These are phyloP conservation scores for Spisula subtruncata DNA, from an alignment of 2,888 invertebrate species.

Conservation along the genomic window DNA sequence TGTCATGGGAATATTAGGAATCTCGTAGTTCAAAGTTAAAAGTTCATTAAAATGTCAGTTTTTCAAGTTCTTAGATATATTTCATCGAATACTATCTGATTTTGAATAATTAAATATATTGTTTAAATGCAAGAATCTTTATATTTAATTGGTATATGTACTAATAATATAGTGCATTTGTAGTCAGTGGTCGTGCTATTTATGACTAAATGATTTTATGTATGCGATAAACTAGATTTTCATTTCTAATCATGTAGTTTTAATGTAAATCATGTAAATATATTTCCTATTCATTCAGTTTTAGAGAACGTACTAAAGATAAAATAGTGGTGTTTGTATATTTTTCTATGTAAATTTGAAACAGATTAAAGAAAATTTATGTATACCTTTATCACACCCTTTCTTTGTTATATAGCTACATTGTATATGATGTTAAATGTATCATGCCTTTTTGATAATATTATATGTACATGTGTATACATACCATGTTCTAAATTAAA, in stretches of 20 bases:
- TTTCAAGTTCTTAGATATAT: too few relatives aligned
- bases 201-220: too few relatives aligned
- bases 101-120: too few relatives aligned
- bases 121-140: too few relatives aligned
- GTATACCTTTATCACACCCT: constrained; percentile 29
- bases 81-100: too few relatives aligned
- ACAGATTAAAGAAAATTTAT: constrained; percentile 24
- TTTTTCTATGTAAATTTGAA: constrained; percentile 61
- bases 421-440: constrained; percentile 22
- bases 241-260: constrained; percentile 3
- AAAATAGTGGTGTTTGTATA: constrained; percentile 60
- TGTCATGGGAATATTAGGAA: too few relatives aligned
- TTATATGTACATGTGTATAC: constrained; percentile 30
- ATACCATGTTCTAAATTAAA: constrained; percentile 46
- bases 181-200: too few relatives aligned
- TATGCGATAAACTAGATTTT: too few relatives aligned
- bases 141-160: too few relatives aligned
- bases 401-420: constrained; percentile 26
- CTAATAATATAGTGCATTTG: too few relatives aligned
- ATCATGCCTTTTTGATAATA: constrained; percentile 48
- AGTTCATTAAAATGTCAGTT: too few relatives aligned
- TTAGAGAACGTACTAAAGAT: constrained; percentile 40
- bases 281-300: constrained; percentile 33
- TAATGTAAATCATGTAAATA: constrained; percentile 51
- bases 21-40: too few relatives aligned